Evolutionary conservation across 2,888 invertebrate species (phyloP), one percentile per base, ranked within the genome.

Genomic region (Conistra vaccinii): DNA sequence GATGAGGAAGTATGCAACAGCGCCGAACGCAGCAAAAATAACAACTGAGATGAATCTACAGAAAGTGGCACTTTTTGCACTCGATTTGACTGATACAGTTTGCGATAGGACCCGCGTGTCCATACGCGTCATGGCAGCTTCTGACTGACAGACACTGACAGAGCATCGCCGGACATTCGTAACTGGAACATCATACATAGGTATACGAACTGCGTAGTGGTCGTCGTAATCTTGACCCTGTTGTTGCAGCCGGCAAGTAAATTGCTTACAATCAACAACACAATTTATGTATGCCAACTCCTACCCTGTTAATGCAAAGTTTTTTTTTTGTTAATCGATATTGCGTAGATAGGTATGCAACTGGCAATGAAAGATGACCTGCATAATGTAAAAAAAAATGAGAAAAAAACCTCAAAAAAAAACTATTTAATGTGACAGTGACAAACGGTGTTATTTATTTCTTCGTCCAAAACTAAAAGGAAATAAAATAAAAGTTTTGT

Each of bases 91-190:
- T 72, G 92, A 89, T 87, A 93, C 82, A 74, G 86, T 84, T 88
- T 93, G 92, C 80, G 89, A 85, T 87, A 89, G 87, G 86, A 81
- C 87, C 76, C 81, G 94, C 92, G 94, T 93, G 91, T 93, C 93
- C 85, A 87, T 91, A 78, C 95, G 95, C 93, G 94, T 93, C 96
- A 96, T 96, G 92, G 94, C 94, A 94, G 90, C 87, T 90, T 91
- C 89, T 91, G 88, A 95, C 95, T 95, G 95, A 93, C 93, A 90
- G 89, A 83, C 88, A 95, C 95, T 95, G 95, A 93, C 93, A 90
- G 89, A 83, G 86, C 88, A 81, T 82, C 83, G 90, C 87, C 85
- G 88, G 88, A 89, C 85, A 90, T 91, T 94, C 83, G 89, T 93
- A 93, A 92, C 90, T 93, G 90, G 93, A 93, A 93, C 90, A 89